Percentiles rank a stretch among this genome's conserved stretches.
These are phyloP conservation scores for Picathartes gymnocephalus DNA, from an alignment of 2,113 vertebrate genomes.

Conservation along the genomic window DNA sequence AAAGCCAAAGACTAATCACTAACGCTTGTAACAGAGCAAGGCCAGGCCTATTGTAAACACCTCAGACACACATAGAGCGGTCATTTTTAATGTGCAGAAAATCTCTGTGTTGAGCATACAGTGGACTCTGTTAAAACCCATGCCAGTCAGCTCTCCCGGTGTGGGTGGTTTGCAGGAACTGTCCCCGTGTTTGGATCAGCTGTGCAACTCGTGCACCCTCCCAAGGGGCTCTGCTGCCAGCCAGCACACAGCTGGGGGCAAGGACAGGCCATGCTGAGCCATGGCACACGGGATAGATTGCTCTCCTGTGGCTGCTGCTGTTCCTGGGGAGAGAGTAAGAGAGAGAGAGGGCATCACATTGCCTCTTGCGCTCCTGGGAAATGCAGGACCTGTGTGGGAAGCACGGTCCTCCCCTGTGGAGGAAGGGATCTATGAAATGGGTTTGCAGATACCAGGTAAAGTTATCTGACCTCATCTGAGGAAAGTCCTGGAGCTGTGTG, in stretches of 20 bases:
- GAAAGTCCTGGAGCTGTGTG: neutral
- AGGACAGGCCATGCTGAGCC: rapidly evolving
- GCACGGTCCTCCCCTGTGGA: rapidly evolving
- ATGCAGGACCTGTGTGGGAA: neutral
- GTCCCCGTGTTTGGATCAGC: rapidly evolving
- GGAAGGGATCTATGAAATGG: neutral
- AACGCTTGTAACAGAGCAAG: neutral
- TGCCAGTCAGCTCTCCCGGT: rapidly evolving
- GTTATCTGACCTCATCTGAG: neutral
- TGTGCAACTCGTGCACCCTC: rapidly evolving
- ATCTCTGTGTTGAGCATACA: neutral
- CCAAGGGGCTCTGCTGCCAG: neutral
- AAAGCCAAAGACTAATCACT: neutral
- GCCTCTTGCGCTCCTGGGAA: neutral
- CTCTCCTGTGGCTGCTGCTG: neutral
- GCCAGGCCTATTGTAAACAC: neutral
- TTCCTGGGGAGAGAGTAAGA: neutral
- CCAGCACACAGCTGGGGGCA: neutral
- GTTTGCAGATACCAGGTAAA: neutral
- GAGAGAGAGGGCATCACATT: neutral
- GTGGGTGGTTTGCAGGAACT: neutral
- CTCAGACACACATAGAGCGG: rapidly evolving
- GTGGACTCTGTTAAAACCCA: neutral
- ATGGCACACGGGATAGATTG: rapidly evolving
- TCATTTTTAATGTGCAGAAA: neutral